phyloP scores from a whole-genome alignment of 2,888 invertebrate genomes.

The Pristionchus arcanus region DNA sequence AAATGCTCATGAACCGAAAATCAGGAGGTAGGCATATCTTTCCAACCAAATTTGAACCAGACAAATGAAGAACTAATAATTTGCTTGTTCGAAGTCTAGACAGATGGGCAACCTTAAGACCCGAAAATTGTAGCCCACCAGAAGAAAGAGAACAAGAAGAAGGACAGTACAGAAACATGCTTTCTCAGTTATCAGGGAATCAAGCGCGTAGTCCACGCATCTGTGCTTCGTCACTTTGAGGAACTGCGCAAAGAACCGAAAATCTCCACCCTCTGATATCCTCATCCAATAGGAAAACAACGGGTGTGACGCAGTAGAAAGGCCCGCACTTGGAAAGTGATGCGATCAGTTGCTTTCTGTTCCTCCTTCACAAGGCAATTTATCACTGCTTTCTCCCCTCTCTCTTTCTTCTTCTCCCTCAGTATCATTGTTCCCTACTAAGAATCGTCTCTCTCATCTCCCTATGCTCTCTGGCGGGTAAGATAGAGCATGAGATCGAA shows the following conservation, averaged over 20 bases:
- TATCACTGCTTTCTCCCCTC: background rate
- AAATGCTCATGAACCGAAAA: too few species aligned
- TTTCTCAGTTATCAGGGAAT: too few species aligned
- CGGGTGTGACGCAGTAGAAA: background rate
- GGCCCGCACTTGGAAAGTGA: background rate
- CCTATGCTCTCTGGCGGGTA: too few species aligned
- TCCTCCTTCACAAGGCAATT: background rate
- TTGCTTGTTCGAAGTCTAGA: background rate
- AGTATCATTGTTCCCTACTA: background rate
- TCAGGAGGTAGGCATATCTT: too few species aligned
- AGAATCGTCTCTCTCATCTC: too few species aligned
- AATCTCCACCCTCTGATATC: background rate
- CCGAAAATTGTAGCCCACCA: too few species aligned
- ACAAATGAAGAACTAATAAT: background rate
- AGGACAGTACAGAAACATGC: too few species aligned
- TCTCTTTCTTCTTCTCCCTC: background rate
- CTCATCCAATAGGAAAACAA: background rate
- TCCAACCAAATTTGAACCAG: too few species aligned
- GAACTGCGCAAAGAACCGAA: background rate
- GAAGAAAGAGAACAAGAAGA: too few species aligned
- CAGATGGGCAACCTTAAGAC: too few species aligned
- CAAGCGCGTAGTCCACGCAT: too few species aligned
- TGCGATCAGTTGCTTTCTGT: constrained; percentile 20
- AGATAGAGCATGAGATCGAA: too few species aligned
- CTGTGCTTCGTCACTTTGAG: background rate